Conservation (phyloP, 1,140 invertebrate genomes). For the Xylocopa sonorina region DNA sequence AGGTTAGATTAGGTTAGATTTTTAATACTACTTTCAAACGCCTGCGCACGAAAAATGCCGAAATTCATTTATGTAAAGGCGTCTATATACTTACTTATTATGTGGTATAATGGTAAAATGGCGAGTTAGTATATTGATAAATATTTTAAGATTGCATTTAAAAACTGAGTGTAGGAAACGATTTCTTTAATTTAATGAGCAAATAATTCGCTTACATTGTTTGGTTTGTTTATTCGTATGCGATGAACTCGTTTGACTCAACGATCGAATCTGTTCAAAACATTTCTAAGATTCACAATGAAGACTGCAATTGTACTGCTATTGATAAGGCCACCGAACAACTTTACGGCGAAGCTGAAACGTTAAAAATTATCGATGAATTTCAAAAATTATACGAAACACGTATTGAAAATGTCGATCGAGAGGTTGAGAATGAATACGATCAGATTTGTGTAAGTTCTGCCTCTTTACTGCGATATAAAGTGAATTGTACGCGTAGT, state of each 20-base stretch:
- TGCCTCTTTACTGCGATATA: not conserved
- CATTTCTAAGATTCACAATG: constrained; percentile 4
- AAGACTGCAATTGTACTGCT: constrained; percentile 37
- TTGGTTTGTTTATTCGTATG: not conserved
- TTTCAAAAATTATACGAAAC: constrained; percentile 70
- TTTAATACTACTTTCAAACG: too few relatives aligned
- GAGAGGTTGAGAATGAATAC: constrained; percentile 43
- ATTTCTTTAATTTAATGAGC: constrained; percentile 29
- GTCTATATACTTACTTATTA: too few relatives aligned
- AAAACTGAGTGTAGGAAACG: constrained; percentile 45
- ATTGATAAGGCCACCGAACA: constrained; percentile 52
- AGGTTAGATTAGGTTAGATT: too few relatives aligned
- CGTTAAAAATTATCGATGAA: constrained; percentile 70
- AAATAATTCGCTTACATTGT: not conserved
- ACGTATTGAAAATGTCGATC: constrained; percentile 68
- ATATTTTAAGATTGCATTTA: constrained; percentile 38
- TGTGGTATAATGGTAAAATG: constrained; percentile 43
- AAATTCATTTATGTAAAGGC: too few relatives aligned
- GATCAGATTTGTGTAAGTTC: constrained; percentile 63
- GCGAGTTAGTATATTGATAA: constrained; percentile 46
- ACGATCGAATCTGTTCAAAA: constrained; percentile 24
- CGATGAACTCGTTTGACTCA: constrained; percentile 45
- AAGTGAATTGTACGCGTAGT: not conserved
- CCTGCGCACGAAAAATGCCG: too few relatives aligned
- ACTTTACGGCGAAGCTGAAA: constrained; percentile 64